phyloP scores from a whole-genome alignment of 2,888 invertebrate species.

The Amphipyra berbera region DNA sequence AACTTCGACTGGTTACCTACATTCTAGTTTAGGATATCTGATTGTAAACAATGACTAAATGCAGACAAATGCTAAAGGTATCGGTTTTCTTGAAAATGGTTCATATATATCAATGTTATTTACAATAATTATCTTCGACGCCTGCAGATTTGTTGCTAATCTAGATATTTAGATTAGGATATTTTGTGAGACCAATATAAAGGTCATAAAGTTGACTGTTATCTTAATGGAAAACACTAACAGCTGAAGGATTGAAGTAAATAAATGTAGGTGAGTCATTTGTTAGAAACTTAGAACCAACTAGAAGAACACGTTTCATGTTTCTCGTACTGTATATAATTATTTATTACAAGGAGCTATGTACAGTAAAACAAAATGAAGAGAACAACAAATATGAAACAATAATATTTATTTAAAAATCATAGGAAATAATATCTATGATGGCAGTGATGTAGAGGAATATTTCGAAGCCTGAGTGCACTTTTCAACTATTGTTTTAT shows the following conservation, averaged over 20 bases:
- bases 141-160: conserved; percentile 52
- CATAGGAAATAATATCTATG: too few relatives aligned
- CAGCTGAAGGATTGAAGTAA: conserved; percentile 41
- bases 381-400: too few relatives aligned
- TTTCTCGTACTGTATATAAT: conserved; percentile 1
- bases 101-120: conserved; percentile 47
- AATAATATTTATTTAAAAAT: too few relatives aligned
- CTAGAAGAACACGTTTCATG: conserved; percentile 19
- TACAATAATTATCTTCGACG: conserved; percentile 47
- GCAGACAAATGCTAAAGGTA: conserved; percentile 40
- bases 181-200: conserved; percentile 50
- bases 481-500: too few relatives aligned
- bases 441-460: too few relatives aligned
- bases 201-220: conserved; percentile 53
- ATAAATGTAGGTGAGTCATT: conserved; percentile 42
- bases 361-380: neutral
- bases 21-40: conserved; percentile 45
- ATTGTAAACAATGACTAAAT: conserved; percentile 55
- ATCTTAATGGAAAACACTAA: conserved; percentile 55
- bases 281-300: conserved; percentile 32
- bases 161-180: conserved; percentile 52
- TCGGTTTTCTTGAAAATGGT: conserved; percentile 40
- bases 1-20: conserved; percentile 55
- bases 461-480: too few relatives aligned
- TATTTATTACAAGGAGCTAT: neutral